Percentiles rank a stretch among this genome's conserved stretches.
Evolutionary conservation across 1,140 invertebrate genomes (phyloP).

Genomic region (Parapsyche elsis): DNA sequence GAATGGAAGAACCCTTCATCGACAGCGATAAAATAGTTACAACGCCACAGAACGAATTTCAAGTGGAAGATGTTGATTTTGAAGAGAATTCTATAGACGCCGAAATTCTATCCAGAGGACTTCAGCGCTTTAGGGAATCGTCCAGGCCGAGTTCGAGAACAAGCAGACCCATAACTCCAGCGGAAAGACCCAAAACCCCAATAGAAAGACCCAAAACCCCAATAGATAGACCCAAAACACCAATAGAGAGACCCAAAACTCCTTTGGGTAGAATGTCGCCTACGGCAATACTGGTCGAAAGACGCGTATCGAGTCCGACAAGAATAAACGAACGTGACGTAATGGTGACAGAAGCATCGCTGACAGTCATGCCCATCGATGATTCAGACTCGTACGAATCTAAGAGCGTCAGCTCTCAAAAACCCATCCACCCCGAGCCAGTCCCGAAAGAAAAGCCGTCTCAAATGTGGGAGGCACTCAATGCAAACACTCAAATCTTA

Average conservation of each 20-base stretch:
- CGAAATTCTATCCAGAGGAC: conserved; percentile 60
- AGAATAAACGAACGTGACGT: conserved; percentile 66
- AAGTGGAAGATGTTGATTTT: conserved; percentile 16
- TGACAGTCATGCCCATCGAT: conserved; percentile 68
- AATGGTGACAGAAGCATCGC: conserved; percentile 68
- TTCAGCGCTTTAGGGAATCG: conserved; percentile 64
- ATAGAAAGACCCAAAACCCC: conserved; percentile 67
- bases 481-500: not conserved
- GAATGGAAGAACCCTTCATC: conserved; percentile 67
- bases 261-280: conserved; percentile 68
- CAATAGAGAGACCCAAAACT: conserved; percentile 67
- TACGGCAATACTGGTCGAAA: conserved; percentile 70
- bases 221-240: conserved; percentile 68
- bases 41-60: conserved; percentile 1
- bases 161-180: conserved; percentile 67
- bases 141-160: conserved; percentile 63
- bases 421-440: not conserved
- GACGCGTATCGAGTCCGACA: conserved; percentile 68
- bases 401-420: not conserved
- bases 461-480: conserved; percentile 1
- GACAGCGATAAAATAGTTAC: conserved; percentile 20
- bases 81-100: conserved; percentile 58
- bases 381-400: conserved; percentile 54
- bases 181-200: conserved; percentile 67
- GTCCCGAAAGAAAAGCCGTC: not conserved